Conservation (phyloP, 1,140 invertebrate species). For the Drosophila parvula region DNA sequence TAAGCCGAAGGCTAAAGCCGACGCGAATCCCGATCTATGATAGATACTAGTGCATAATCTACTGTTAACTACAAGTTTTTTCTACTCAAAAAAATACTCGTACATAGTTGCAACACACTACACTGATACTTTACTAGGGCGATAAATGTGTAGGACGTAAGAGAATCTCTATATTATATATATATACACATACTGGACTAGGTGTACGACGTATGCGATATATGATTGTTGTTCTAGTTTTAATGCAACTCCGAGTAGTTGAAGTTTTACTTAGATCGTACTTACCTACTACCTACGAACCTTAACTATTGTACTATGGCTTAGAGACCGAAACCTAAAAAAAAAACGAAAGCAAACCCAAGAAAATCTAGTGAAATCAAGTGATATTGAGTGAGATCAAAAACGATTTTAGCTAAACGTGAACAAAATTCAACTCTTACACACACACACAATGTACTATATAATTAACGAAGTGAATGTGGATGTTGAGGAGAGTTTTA, state of each 20-base stretch:
- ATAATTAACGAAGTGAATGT: slow-evolving; percentile 2
- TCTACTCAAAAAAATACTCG: slow-evolving; percentile 61
- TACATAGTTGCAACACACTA: slow-evolving; percentile 66
- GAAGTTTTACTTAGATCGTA: slow-evolving; percentile 72
- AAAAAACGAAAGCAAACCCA: slow-evolving; percentile 41
- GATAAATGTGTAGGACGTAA: slow-evolving; percentile 67
- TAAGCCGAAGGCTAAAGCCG: slow-evolving; percentile 41
- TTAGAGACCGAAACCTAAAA: slow-evolving; percentile 35
- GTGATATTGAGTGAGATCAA: slow-evolving; percentile 84
- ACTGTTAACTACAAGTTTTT: slow-evolving; percentile 79
- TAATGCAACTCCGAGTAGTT: slow-evolving; percentile 69
- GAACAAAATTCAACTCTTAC: slow-evolving; percentile 58
- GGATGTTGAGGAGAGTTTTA: slow-evolving; percentile 45
- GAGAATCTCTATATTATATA: slow-evolving; percentile 60
- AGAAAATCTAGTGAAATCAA: slow-evolving; percentile 78
- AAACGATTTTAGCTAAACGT: slow-evolving; percentile 83
- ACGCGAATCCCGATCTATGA: slow-evolving; percentile 59
- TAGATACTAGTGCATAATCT: slow-evolving; percentile 66
- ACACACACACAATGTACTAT: slow-evolving; percentile 49
- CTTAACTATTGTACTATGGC: slow-evolving; percentile 66
- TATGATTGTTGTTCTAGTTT: slow-evolving; percentile 80
- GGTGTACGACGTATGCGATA: slow-evolving; percentile 59
- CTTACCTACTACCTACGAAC: slow-evolving; percentile 61
- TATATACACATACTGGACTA: slow-evolving; percentile 49
- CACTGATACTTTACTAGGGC: slow-evolving; percentile 75